Conservation (phyloP, 2,113 vertebrate genomes). For the Thamnaconus septentrionalis region DNA sequence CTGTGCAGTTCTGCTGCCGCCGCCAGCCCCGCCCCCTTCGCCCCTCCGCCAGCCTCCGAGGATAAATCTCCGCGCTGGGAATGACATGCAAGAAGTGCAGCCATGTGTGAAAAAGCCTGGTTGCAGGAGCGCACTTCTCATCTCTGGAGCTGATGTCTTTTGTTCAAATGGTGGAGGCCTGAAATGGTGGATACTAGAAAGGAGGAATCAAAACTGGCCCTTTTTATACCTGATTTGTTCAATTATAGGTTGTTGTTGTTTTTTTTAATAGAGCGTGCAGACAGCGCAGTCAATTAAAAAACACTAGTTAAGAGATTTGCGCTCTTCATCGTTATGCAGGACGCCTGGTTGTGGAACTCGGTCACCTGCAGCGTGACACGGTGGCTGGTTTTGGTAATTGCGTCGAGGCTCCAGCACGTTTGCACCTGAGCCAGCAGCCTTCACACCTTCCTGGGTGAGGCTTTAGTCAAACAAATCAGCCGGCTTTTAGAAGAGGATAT, state of each 20-base stretch:
- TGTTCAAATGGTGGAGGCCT: not conserved
- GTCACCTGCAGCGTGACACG: slow-evolving; percentile 1
- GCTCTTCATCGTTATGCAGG: slow-evolving; percentile 2
- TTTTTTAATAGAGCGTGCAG: not conserved
- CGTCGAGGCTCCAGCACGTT: slow-evolving; percentile 5
- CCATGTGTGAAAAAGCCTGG: not conserved
- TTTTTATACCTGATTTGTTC: not conserved
- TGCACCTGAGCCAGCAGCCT: not conserved
- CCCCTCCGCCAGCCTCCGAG: slow-evolving; percentile 8
- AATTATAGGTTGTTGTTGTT: not conserved
- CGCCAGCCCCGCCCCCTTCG: slow-evolving; percentile 23
- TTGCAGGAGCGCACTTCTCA: slow-evolving; percentile 1
- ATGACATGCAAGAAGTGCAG: slow-evolving; percentile 4
- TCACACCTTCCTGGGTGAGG: too few relatives aligned
- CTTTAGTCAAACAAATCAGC: too few relatives aligned
- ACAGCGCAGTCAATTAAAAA: not conserved
- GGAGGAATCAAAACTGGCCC: too few relatives aligned
- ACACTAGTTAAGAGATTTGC: not conserved
- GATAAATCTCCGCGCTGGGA: slow-evolving; percentile 1
- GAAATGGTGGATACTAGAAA: not conserved
- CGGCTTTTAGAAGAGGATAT: too few relatives aligned
- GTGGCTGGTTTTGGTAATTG: slow-evolving; percentile 34
- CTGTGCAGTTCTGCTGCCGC: slow-evolving; percentile 42
- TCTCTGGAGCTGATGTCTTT: not conserved
- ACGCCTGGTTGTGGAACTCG: slow-evolving; percentile 7